A percentile compares a stretch with the other conserved stretches of the same genome.
phyloP scores from a whole-genome alignment of 2,113 vertebrate species.

The Chitala chitala region DNA sequence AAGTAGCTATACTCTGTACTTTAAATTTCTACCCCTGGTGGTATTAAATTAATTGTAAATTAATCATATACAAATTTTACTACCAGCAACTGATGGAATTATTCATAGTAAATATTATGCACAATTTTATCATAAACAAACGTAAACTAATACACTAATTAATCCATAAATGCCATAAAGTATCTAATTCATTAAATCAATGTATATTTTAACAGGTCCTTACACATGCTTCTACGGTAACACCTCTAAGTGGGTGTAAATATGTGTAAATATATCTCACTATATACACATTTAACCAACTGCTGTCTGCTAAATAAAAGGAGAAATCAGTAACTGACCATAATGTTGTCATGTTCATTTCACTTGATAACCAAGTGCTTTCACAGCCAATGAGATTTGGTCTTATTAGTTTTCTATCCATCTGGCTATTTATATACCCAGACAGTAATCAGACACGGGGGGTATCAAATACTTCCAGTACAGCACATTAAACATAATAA shows the following conservation, averaged over 20 bases:
- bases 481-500: constrained; percentile 59
- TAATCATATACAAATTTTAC: too few species aligned
- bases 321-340: too few species aligned
- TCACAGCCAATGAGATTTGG: constrained; percentile 56
- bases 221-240: neutral
- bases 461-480: constrained; percentile 70
- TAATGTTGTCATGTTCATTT: too few species aligned
- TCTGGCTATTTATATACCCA: constrained; percentile 63
- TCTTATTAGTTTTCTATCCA: constrained; percentile 57
- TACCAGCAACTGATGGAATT: too few species aligned
- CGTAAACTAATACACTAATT: neutral
- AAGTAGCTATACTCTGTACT: neutral
- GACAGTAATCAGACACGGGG: constrained; percentile 66
- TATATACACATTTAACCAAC: too few species aligned
- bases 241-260: too few species aligned
- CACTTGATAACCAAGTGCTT: constrained; percentile 24
- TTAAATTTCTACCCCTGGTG: too few species aligned
- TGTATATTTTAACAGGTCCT: neutral
- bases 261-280: too few species aligned
- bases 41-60: too few species aligned
- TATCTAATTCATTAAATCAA: neutral
- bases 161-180: too few species aligned
- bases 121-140: neutral
- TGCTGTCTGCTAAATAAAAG: too few species aligned
- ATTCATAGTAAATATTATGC: too few species aligned